Evolutionary conservation across 23 tunicate genomes (phyloP), one percentile per base, ranked within the genome.

Genomic region (Corella eumyota): DNA sequence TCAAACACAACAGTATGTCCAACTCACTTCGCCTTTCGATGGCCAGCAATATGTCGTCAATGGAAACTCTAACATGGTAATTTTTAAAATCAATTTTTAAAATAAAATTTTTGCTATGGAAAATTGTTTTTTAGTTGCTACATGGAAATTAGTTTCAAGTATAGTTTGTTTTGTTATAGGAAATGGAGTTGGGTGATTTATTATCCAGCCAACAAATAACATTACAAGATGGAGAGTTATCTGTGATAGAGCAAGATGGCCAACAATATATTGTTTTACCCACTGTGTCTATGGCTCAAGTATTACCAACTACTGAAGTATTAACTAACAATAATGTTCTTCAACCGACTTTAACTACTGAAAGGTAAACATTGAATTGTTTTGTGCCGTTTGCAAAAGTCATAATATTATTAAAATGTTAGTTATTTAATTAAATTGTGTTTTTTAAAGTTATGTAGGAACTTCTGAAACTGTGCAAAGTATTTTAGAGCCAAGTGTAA

Each of bases 231-330:
- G 81, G 81, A 0, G 71, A 73, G 50, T 57, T 82, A 44, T 52
- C 92, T 36, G 92, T 82, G 21, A 73, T 82, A 23, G 81, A 82
- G 45, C 72, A 69, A 27, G 76, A 74, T 63, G 92, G 92, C 28
- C 81, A 68, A 45, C 92, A 82, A 31, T 82, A 82, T 36, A 60
- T 82, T 53, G 36, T 82, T 7, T 61, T 82, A 51, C 81, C 92
- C 0, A 82, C 53, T 47, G 79, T 82, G 15, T 62, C 92, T 0
- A 63, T 62, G 22, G 72, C 71, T 36, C 71, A 74, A 64, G 71
- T 74, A 9, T 29, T 74, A 3, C 30, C 40, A 38, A 15, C 59
- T 17, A 45, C 26, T 44, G 68, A 63, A 1, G 15, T 63, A 2
- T 19, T 40, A 2, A 31, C 27, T 15, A 4, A 28, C 30, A 25